Percentiles rank a stretch among this genome's conserved stretches.
phyloP scores from a whole-genome alignment of 2,797 vertebrate genomes.

The Streptopelia turtur region DNA sequence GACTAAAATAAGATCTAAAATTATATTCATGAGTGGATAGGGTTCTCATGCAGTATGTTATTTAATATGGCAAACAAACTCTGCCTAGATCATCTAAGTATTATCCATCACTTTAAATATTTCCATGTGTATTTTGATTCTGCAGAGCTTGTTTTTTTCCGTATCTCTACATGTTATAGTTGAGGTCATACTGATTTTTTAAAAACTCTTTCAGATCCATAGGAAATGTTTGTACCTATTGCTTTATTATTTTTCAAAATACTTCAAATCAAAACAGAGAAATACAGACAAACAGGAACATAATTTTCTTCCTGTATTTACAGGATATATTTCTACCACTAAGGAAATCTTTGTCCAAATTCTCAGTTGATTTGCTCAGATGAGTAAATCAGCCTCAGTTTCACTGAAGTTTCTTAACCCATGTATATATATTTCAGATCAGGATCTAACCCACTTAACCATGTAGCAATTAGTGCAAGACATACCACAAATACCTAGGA shows the following conservation, averaged over 20 bases:
- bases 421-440: background rate
- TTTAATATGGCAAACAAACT: background rate
- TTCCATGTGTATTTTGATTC: background rate
- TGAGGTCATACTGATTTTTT: background rate
- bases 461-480: background rate
- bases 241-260: background rate
- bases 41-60: background rate
- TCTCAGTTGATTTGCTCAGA: background rate
- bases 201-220: background rate
- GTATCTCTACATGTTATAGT: background rate
- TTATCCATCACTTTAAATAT: background rate
- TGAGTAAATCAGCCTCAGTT: background rate
- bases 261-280: background rate
- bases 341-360: background rate
- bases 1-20: background rate
- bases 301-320: background rate
- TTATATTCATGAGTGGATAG: background rate
- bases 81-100: background rate
- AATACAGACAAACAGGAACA: background rate
- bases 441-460: background rate
- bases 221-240: background rate
- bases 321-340: background rate
- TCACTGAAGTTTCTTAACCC: background rate
- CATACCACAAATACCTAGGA: background rate
- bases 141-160: background rate